Base-by-base conservation (phyloP, 2,113 vertebrate species). In the Montifringilla adamsi region DNA sequence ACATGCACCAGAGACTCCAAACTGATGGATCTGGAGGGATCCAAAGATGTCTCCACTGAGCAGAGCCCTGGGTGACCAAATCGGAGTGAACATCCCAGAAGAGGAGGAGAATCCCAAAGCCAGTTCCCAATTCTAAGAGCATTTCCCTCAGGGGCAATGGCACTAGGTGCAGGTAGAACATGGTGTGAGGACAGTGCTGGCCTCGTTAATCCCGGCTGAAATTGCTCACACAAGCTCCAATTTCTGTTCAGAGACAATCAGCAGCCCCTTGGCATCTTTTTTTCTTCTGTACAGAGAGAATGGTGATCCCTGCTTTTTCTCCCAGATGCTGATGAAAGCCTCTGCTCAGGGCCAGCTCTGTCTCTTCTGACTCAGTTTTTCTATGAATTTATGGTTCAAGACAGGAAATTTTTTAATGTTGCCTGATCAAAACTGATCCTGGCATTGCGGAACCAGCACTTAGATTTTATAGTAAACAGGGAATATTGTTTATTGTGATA, bases 1-100 rank as follows among this genome's bases (percentile, higher is more conserved):
- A 33, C 15, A 37, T 0, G 0, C 74, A 5, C 20, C 14, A 19
- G 22, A 70, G n/a, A 80, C 13, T 20, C 41, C 28, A 15, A 47
- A 21, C 1, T 30, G 27, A 7, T 49, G 23, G 15, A 46, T 4
- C 15, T 30, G 26, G 22, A 67, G 30, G 28, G 33, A 89, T 68
- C 27, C 52, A 72, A 59, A 43, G 12, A 15, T 7, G 20, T 35
- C 9, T 59, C 5, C 23, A 33, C 23, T 4, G 30, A 60, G 11
- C 33, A 68, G 64, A 74, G 18, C 21, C 8, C 60, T n/a, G 81
- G 19, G 24, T 43, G 24, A 52, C 30, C 56, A 52, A 39, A 28
- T 1, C 15, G 50, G 13, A 70, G 26, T 2, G 13, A 70, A 11
- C 2, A 39, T 17, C 46, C 30, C 52, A 53, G 39, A 4, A n/a